These are phyloP conservation scores for Upupa epops DNA, from an alignment of 2,113 vertebrate species.

Conservation along the genomic window DNA sequence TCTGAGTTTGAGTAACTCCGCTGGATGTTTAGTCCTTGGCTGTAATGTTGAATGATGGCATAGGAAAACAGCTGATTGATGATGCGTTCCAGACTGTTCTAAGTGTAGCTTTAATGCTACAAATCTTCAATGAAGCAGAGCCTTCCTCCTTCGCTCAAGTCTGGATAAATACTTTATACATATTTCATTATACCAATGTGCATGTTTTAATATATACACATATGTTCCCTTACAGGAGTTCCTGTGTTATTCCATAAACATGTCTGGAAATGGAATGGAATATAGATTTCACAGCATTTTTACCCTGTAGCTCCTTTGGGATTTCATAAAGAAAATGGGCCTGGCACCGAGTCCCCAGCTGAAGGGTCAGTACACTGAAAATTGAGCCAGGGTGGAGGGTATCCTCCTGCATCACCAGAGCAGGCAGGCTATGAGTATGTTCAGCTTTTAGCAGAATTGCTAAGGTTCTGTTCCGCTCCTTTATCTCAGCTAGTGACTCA, in stretches of 20 bases:
- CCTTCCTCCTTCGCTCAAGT: neutral
- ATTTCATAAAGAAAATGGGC: neutral
- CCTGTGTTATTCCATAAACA: neutral
- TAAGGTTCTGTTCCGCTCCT: neutral
- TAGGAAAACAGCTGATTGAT: neutral
- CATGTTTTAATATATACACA: too few relatives aligned
- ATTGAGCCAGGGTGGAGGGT: neutral
- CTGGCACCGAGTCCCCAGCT: neutral
- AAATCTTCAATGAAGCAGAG: neutral
- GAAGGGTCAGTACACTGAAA: neutral
- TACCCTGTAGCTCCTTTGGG: neutral
- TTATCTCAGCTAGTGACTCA: conserved; percentile 19
- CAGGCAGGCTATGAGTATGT: neutral
- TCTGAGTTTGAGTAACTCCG: neutral
- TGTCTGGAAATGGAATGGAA: neutral
- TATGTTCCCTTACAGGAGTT: neutral
- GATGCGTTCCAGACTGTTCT: neutral
- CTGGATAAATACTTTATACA: neutral
- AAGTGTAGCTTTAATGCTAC: neutral
- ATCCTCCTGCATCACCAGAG: neutral
- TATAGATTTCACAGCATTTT: neutral
- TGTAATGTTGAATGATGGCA: neutral
- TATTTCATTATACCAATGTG: neutral
- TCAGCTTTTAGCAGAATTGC: neutral
- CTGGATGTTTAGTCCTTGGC: neutral